Conservation (phyloP, 2,888 invertebrate genomes). For the Lydus trimaculatus region DNA sequence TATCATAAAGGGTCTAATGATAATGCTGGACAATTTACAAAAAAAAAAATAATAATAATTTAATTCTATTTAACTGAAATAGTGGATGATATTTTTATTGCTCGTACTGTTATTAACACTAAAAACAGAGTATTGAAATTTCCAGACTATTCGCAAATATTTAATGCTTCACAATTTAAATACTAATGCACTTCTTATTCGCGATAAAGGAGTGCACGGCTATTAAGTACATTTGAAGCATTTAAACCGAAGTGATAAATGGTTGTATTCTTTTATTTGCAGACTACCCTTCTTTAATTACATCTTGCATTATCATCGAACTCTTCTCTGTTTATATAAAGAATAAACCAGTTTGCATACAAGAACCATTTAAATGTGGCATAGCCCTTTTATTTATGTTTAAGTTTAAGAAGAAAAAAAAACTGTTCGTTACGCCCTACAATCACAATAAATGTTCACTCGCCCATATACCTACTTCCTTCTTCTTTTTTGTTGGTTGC, state of each 20-base stretch:
- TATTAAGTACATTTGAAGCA: constrained; percentile 45
- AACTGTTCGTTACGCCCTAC: neutral
- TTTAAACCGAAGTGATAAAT: constrained; percentile 47
- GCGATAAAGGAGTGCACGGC: constrained; percentile 45
- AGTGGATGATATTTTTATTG: neutral
- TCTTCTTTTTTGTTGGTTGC: neutral
- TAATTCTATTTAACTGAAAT: neutral
- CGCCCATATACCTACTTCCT: neutral
- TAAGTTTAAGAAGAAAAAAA: neutral
- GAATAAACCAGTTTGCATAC: neutral
- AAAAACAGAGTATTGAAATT: neutral
- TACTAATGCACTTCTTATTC: constrained; percentile 51
- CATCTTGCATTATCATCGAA: constrained; percentile 13
- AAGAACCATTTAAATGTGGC: neutral
- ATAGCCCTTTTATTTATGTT: neutral
- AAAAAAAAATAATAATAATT: no score
- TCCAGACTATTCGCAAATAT: constrained; percentile 42
- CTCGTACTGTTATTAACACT: neutral
- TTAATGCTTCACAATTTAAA: constrained; percentile 51
- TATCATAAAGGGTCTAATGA: no score
- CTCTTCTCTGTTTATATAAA: neutral
- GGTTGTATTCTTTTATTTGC: constrained; percentile 41
- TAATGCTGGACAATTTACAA: no score
- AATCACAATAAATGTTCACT: constrained; percentile 1
- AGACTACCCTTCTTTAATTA: constrained; percentile 42